These are phyloP conservation scores for Percopsis omiscomaycus DNA, from an alignment of 2,797 vertebrate genomes.

Conservation along the genomic window DNA sequence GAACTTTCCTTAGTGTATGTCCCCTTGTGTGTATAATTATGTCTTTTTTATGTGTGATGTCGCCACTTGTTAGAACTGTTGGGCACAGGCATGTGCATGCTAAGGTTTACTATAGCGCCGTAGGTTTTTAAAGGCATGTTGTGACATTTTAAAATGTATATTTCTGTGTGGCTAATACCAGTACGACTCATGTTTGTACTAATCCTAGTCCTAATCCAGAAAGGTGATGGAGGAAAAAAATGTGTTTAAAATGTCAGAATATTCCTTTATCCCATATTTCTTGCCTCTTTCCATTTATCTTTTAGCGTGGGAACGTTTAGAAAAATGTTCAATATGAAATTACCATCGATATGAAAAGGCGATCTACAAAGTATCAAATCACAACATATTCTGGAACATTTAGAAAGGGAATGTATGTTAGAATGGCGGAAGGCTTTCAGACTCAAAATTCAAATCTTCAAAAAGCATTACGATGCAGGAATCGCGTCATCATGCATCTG, in stretches of 20 bases:
- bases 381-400: neutral
- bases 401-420: no score
- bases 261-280: neutral
- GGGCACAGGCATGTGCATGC: conserved; percentile 60
- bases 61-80: neutral
- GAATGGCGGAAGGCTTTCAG: no score
- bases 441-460: neutral
- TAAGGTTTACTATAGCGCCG: conserved; percentile 11
- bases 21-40: neutral
- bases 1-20: neutral
- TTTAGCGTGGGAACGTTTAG: no score
- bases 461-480: neutral
- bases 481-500: neutral
- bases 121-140: neutral
- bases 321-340: no score
- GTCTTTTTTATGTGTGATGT: conserved; percentile 19
- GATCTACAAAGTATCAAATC: no score
- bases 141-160: neutral
- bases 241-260: neutral
- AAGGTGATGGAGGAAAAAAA: neutral
- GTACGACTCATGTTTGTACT: no score
- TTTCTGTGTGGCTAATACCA: neutral
- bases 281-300: no score
- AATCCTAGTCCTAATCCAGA: no score
- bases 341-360: no score